Evolutionary conservation across 2,113 vertebrate genomes (phyloP).

Genomic region (Donacobius atricapilla): DNA sequence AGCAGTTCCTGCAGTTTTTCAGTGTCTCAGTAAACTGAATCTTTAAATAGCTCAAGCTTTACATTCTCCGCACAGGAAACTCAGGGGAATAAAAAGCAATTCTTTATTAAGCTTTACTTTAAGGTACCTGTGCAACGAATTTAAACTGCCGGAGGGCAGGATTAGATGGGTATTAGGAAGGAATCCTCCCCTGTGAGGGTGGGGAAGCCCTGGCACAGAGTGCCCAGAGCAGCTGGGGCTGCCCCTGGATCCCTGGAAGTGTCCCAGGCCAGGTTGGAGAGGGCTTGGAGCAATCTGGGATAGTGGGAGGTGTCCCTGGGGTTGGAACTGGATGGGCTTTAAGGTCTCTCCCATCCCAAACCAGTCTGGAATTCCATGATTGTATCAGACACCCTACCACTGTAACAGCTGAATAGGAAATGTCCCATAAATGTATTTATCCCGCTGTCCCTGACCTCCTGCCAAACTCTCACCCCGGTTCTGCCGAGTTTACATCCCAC

Average conservation of each 20-base stretch:
- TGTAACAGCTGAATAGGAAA: neutral
- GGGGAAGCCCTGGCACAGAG: neutral
- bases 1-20: neutral
- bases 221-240: neutral
- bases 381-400: neutral
- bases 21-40: neutral
- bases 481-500: neutral
- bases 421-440: neutral
- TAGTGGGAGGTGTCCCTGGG: neutral
- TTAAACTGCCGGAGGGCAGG: neutral
- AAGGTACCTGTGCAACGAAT: neutral
- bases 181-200: neutral
- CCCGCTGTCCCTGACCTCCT: neutral
- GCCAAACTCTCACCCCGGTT: neutral
- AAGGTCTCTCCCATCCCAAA: neutral
- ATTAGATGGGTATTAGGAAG: neutral
- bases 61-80: neutral
- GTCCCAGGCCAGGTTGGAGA: accelerated
- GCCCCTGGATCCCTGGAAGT: neutral
- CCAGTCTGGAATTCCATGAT: neutral
- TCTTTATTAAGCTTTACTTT: neutral
- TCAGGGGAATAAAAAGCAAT: neutral
- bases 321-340: neutral
- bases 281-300: neutral
- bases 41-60: neutral